These are phyloP conservation scores for Harpagoxenus sublaevis DNA, from an alignment of 2,888 invertebrate genomes.

Conservation along the genomic window DNA sequence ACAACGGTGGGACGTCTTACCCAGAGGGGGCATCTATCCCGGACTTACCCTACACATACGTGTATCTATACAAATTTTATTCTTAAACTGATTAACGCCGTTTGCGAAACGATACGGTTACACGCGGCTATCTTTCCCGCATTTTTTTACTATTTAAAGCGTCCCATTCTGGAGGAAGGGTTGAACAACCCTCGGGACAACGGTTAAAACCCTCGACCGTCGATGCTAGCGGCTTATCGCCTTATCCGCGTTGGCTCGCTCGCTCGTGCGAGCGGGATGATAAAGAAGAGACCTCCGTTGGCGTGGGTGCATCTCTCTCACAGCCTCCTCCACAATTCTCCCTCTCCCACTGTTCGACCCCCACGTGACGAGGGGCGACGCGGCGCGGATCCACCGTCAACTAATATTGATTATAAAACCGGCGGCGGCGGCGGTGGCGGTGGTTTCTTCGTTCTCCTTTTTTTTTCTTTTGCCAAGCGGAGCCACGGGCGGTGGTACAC, in stretches of 20 bases:
- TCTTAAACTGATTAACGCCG: not conserved
- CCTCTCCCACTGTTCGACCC: not conserved
- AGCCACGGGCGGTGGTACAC: constrained; percentile 49
- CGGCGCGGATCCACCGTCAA: constrained; percentile 78
- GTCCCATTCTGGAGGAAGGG: not conserved
- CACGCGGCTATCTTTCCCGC: not conserved
- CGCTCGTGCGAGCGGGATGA: constrained; percentile 41
- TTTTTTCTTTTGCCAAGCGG: constrained; percentile 56
- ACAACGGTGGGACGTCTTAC: too few species aligned
- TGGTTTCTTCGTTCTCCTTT: constrained; percentile 55
- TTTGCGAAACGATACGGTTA: not conserved
- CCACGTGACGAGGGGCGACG: constrained; percentile 73
- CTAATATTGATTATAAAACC: constrained; percentile 85
- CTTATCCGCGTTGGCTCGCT: constrained; percentile 2
- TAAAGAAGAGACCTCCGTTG: constrained; percentile 44
- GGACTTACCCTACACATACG: too few species aligned
- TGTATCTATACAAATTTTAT: not conserved
- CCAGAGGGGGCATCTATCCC: too few species aligned
- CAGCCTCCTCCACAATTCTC: constrained; percentile 19
- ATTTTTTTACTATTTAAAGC: not conserved
- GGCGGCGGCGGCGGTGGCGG: constrained; percentile 56
- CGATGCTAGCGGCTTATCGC: constrained; percentile 42
- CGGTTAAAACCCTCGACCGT: constrained; percentile 33
- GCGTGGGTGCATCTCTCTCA: constrained; percentile 47
- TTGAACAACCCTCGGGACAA: constrained; percentile 29